Percentiles rank a stretch among this genome's conserved stretches.
Evolutionary conservation across 1,140 invertebrate species (phyloP).

Genomic region (Drosophila yakuba): DNA sequence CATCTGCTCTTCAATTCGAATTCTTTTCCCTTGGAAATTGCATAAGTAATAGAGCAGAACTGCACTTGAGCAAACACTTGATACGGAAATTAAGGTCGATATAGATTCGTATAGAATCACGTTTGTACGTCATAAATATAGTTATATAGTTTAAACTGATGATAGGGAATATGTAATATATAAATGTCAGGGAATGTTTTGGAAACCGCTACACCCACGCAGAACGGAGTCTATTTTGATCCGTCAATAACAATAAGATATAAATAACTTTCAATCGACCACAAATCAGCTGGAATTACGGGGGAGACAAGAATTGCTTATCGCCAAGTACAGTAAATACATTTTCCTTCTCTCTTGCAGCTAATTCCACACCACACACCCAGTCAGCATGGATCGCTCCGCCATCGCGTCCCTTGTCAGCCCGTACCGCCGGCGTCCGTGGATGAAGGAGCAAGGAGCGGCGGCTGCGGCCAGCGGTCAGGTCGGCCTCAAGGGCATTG

Average conservation of each 20-base stretch:
- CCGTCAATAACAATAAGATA: slow-evolving; percentile 31
- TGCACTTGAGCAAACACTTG: slow-evolving; percentile 10
- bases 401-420: slow-evolving; percentile 84
- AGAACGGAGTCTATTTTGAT: slow-evolving; percentile 18
- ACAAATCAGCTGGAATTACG: slow-evolving; percentile 12
- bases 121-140: neutral
- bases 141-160: neutral
- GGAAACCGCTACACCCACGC: slow-evolving; percentile 16
- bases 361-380: slow-evolving; percentile 7
- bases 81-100: slow-evolving; percentile 1
- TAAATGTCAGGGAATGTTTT: neutral
- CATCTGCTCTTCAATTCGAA: neutral
- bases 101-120: neutral
- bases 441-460: slow-evolving; percentile 89
- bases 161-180: neutral
- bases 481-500: slow-evolving; percentile 91
- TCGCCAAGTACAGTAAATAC: too few species aligned
- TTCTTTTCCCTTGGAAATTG: neutral
- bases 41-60: slow-evolving; percentile 17
- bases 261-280: slow-evolving; percentile 22
- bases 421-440: slow-evolving; percentile 88
- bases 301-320: too few species aligned
- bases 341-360: slow-evolving; percentile 1
- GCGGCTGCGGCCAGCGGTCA: slow-evolving; percentile 88
- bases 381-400: slow-evolving; percentile 52